phyloP scores from a whole-genome alignment of 1,140 invertebrate species.

The Vanessa tameamea region DNA sequence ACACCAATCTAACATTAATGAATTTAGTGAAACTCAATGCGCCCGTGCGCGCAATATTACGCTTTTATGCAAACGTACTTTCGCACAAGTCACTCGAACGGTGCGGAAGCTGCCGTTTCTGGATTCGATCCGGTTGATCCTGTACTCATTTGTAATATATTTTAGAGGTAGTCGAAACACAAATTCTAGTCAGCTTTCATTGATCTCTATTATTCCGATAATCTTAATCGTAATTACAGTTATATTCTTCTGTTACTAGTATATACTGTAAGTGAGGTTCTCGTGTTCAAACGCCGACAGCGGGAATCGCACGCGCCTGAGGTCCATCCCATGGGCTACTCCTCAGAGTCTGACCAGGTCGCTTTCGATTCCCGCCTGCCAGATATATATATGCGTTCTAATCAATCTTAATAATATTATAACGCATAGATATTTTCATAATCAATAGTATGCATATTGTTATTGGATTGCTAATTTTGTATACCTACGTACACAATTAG shows the following conservation, averaged over 20 bases:
- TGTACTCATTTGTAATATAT: constrained; percentile 56
- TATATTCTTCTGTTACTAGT: constrained; percentile 64
- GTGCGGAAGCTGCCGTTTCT: constrained; percentile 22
- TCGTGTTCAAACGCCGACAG: constrained; percentile 60
- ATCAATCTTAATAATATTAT: constrained; percentile 61
- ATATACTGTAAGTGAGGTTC: constrained; percentile 64
- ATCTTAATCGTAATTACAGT: constrained; percentile 62
- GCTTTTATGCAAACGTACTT: constrained; percentile 38
- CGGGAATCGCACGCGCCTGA: constrained; percentile 13
- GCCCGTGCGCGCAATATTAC: constrained; percentile 37
- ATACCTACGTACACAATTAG: constrained; percentile 78
- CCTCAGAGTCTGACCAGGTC: not conserved
- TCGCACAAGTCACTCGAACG: constrained; percentile 57
- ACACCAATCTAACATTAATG: constrained; percentile 67
- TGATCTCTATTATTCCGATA: constrained; percentile 73
- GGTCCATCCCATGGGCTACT: not conserved
- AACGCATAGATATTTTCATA: constrained; percentile 77
- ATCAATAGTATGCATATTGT: constrained; percentile 78
- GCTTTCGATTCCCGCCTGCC: constrained; percentile 26
- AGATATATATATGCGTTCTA: constrained; percentile 39
- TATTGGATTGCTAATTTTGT: constrained; percentile 79
- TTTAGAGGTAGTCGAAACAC: constrained; percentile 69
- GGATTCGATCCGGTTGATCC: constrained; percentile 34
- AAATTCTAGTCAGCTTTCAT: constrained; percentile 77
- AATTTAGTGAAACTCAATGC: constrained; percentile 51